Base-by-base conservation (phyloP, 1,140 invertebrate genomes). In the Dendroctonus ponderosae region DNA sequence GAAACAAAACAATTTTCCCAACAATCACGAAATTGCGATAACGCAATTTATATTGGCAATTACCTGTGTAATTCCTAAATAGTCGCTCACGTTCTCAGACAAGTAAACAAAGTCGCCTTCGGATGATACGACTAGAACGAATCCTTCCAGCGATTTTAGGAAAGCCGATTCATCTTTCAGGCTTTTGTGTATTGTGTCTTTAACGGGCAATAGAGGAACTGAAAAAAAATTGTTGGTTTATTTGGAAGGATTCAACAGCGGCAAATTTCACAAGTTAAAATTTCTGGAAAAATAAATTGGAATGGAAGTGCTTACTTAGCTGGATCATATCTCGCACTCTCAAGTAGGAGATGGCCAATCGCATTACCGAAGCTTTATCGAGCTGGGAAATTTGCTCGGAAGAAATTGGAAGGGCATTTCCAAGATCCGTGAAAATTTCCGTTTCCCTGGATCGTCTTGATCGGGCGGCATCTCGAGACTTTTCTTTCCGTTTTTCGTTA, bases 401-500 rank as follows among this genome's bases (percentile, higher is more conserved):
- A 7, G 89, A 82, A 8, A 97, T 79, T 0, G 96, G 96, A 67
- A 98, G 81, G 5, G 87, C 86, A 48, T 86, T 84, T 0, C 91
- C 91, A 66, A 98, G 83, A 74, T 97, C 92, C 42, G 86, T 86
- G 78, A 97, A 98, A 70, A 97, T 94, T 79, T 97, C 93, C 63
- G 94, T 94, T 82, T 98, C 96, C 74, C 91, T 91, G 67, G 93
- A 94, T 44, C 96, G 86, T 40, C 96, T 86, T 76, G 88, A 95
- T 73, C 95, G 84, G 0, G 96, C 96, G 4, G 96, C 96, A 81
- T 97, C 93, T 52, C 95, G 86, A 0, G 94, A 97, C 75, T 97
- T 96, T 80, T 98, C 96, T 80, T 97, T 97, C n/a, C 95, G 85
- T 73, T 96, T 93, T 79, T 98, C 95, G 80, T 94, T 93, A 76